Evolutionary conservation across 2,888 invertebrate species (phyloP).

Genomic region (Diarsia brunnea): DNA sequence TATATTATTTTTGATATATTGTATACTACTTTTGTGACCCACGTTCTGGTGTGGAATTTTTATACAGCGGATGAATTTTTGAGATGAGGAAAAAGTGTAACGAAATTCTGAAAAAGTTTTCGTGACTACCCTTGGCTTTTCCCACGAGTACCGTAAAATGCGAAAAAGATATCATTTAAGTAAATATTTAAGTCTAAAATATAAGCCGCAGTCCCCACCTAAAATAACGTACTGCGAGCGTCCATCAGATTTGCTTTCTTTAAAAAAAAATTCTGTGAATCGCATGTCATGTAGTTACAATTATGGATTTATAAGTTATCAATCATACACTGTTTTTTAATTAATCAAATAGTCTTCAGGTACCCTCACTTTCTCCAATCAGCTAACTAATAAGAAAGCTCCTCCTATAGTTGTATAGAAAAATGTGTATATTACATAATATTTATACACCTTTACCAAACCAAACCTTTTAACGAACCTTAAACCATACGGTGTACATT

Average conservation of each 20-base stretch:
- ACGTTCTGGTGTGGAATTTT: conserved; percentile 3
- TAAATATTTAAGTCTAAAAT: conserved; percentile 21
- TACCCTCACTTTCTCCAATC: not conserved
- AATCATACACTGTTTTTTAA: not conserved
- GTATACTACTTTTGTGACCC: conserved; percentile 12
- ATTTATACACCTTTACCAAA: too few species aligned
- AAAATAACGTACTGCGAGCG: not conserved
- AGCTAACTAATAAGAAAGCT: too few species aligned
- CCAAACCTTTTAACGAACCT: too few species aligned
- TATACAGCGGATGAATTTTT: conserved; percentile 6
- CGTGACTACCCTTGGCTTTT: not conserved
- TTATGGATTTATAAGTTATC: not conserved
- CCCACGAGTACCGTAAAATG: conserved; percentile 12
- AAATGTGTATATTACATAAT: too few species aligned
- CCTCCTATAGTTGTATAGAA: too few species aligned
- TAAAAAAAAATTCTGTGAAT: too few species aligned
- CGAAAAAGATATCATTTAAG: not conserved
- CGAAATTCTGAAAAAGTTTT: conserved; percentile 19
- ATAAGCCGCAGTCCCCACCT: not conserved
- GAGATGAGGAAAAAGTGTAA: conserved; percentile 12
- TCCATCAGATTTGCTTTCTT: not conserved
- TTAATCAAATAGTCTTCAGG: not conserved
- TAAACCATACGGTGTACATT: too few species aligned
- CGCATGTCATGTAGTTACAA: not conserved
- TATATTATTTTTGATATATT: conserved; percentile 59